phyloP scores from a whole-genome alignment of 2,888 invertebrate genomes.

The Erebia aethiops region DNA sequence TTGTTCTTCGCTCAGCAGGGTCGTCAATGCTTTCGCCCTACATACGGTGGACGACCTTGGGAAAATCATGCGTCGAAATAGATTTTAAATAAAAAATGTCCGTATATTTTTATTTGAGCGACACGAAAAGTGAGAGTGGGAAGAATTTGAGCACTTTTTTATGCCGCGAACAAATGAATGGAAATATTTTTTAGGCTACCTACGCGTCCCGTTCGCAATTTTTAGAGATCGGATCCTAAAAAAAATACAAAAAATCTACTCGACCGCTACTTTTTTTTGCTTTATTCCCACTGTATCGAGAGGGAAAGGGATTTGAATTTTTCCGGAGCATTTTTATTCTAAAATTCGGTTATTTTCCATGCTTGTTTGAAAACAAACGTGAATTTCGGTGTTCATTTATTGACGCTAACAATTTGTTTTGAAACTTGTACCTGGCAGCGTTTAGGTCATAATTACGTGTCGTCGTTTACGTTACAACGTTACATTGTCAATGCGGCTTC shows the following conservation, averaged over 20 bases:
- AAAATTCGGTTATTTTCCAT: slow-evolving; percentile 36
- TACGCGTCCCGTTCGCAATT: slow-evolving; percentile 49
- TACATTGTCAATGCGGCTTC: neutral
- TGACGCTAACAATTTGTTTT: slow-evolving; percentile 29
- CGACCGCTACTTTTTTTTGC: slow-evolving; percentile 41
- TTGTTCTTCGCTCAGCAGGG: neutral
- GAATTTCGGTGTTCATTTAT: slow-evolving; percentile 20
- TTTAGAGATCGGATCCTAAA: slow-evolving; percentile 55
- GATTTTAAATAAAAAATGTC: slow-evolving; percentile 47
- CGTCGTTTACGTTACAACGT: no score
- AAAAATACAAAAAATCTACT: slow-evolving; percentile 42
- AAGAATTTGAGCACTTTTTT: slow-evolving; percentile 55
- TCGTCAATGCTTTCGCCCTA: slow-evolving; percentile 10
- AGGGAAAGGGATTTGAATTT: slow-evolving; percentile 45
- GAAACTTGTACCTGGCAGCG: neutral
- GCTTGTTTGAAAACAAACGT: slow-evolving; percentile 32
- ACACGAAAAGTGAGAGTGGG: slow-evolving; percentile 54
- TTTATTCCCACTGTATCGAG: slow-evolving; percentile 44
- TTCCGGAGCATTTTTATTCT: slow-evolving; percentile 38
- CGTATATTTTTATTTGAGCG: slow-evolving; percentile 56
- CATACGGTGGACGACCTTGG: slow-evolving; percentile 30
- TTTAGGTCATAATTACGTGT: slow-evolving; percentile 19
- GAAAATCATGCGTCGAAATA: slow-evolving; percentile 45
- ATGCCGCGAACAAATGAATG: slow-evolving; percentile 52
- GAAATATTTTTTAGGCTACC: slow-evolving; percentile 54